Conservation (phyloP, 2,888 invertebrate genomes). For the Molorchus minor region DNA sequence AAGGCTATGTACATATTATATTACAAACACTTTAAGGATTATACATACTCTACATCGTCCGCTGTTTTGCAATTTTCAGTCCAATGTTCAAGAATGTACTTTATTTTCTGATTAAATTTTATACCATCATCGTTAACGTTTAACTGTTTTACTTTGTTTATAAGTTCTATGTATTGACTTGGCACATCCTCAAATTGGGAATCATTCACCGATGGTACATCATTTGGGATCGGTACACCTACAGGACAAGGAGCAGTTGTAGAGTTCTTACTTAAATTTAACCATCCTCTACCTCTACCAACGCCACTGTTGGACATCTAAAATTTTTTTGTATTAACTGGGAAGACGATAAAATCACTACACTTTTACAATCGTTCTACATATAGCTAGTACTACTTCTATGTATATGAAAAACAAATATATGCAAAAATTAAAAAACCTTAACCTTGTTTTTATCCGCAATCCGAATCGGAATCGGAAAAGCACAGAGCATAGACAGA, state of each 20-base stretch:
- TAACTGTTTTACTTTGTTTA: constrained; percentile 52
- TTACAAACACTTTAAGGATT: neutral
- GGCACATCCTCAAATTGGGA: constrained; percentile 33
- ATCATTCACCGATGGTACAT: constrained; percentile 24
- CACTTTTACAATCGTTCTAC: too few relatives aligned
- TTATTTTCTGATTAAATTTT: constrained; percentile 58
- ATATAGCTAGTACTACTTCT: too few relatives aligned
- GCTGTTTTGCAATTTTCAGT: constrained; percentile 50
- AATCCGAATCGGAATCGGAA: too few relatives aligned
- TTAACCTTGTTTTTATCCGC: too few relatives aligned
- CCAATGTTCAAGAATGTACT: constrained; percentile 54
- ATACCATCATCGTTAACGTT: constrained; percentile 59
- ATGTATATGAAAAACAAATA: too few relatives aligned
- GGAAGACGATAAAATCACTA: too few relatives aligned
- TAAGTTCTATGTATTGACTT: constrained; percentile 42
- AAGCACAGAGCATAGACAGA: too few relatives aligned
- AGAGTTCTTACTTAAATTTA: constrained; percentile 43
- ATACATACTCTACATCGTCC: constrained; percentile 38
- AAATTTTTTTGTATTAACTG: too few relatives aligned
- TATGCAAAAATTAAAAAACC: too few relatives aligned
- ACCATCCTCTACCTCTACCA: constrained; percentile 49
- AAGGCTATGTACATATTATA: neutral
- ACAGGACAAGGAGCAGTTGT: constrained; percentile 23
- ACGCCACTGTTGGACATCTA: constrained; percentile 41
- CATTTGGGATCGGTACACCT: constrained; percentile 8